These are phyloP conservation scores for Mycteria americana DNA, from an alignment of 2,797 vertebrate species.

Conservation along the genomic window DNA sequence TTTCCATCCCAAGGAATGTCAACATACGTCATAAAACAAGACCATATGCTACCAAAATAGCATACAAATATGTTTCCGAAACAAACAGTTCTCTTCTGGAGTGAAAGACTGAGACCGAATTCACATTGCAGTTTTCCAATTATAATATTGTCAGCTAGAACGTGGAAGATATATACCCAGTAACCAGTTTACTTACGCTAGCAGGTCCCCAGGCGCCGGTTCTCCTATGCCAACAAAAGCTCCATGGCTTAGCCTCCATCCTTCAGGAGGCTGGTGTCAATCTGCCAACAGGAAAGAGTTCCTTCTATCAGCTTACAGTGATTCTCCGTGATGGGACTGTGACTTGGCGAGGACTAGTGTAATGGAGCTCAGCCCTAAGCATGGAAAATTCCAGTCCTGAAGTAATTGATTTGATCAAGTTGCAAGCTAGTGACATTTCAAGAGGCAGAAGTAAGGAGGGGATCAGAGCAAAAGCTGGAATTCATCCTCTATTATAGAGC, in stretches of 20 bases:
- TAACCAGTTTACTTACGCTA: background rate
- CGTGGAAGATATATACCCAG: background rate
- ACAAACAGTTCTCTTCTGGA: background rate
- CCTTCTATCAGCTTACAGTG: background rate
- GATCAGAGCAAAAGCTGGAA: background rate
- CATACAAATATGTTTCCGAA: background rate
- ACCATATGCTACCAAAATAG: background rate
- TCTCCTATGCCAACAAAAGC: background rate
- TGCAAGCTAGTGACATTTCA: background rate
- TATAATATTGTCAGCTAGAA: background rate
- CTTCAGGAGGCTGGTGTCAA: background rate
- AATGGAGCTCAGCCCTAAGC: background rate
- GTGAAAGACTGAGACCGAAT: background rate
- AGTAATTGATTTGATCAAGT: background rate
- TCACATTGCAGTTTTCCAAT: background rate
- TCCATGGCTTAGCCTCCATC: background rate
- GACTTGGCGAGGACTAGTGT: fast-evolving
- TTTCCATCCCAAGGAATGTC: background rate
- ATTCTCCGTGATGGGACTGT: fast-evolving
- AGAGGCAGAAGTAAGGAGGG: background rate
- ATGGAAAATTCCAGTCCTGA: background rate
- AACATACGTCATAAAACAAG: background rate
- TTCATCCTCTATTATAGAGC: background rate
- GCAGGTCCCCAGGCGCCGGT: background rate
- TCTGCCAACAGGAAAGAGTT: background rate